Base-by-base conservation (phyloP, 64 coral and sea anemone genomes). In the Montipora capricornis region DNA sequence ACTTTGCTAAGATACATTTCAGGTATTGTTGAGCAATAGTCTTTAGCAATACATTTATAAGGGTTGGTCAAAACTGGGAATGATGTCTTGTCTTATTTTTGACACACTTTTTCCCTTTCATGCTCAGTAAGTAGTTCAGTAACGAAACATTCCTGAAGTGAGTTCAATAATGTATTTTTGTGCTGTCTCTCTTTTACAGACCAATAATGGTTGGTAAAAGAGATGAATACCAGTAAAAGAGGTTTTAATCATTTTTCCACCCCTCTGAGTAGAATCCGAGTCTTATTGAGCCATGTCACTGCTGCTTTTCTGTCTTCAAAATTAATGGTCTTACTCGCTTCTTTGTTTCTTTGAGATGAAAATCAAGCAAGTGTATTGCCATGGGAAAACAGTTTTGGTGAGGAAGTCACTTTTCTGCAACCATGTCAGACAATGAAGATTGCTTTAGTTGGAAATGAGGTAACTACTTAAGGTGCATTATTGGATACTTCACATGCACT, bases 361-460 rank as follows among this genome's bases (percentile, higher is more conserved):
- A 93, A 83, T 64, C 67, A 91, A 71, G 90, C 78, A 6, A 60
- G 78, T 16, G 20, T 97, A 8, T 87, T 67, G 3, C 89, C 89
- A 37, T 97, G 93, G 96, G 44, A 83, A 67, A 82, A 88, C 68
- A 87, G 67, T 52, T 68, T 44, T 53, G 97, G 97, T 70, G 79
- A 73, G 11, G 75, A 89, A n/a, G 49, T 98, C 44, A 73, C 58
- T 49, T 76, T 98, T 4, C 91, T 91, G 17, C 97, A 95, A 11
- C 94, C 97, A 4, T 98, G 94, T 77, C 77, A 91, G 5, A 79
- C 82, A 57, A 52, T 95, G 4, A 90, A 93, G 61, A 95, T 82
- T 24, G 97, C 91, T 8, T 58, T 50, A 61, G 73, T 98, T 9
- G 97, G 94, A 83, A 73, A 93, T 47, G 94, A 95, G 97, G 97